These are phyloP conservation scores for Agrotis puta DNA, from an alignment of 2,888 invertebrate species.

Conservation along the genomic window DNA sequence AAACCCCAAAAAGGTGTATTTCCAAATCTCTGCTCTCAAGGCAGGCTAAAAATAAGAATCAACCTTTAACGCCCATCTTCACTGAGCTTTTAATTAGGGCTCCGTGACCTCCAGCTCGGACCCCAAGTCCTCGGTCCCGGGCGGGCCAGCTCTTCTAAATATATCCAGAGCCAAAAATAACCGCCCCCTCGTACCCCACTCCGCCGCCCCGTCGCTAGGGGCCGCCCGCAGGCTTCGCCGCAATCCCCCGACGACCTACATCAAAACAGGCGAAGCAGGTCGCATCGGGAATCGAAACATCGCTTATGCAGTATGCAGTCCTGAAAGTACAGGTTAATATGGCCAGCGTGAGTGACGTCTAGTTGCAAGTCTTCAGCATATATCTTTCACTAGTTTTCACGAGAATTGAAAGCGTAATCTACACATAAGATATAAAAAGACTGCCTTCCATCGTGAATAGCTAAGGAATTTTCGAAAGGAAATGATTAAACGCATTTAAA, in stretches of 20 bases:
- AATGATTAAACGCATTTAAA: background rate
- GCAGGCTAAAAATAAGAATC: constrained; percentile 43
- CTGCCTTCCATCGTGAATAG: background rate
- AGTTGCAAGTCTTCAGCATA: background rate
- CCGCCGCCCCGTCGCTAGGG: constrained; percentile 26
- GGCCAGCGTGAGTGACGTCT: background rate
- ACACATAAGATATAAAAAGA: background rate
- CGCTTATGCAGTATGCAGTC: constrained; percentile 53
- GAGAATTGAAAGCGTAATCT: background rate
- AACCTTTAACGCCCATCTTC: constrained; percentile 55
- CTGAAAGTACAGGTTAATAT: constrained; percentile 43
- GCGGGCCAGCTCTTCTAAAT: constrained; percentile 81
- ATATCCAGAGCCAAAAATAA: constrained; percentile 83
- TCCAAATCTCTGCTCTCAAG: constrained; percentile 35
- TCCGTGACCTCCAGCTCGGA: constrained; percentile 67
- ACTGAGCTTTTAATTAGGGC: constrained; percentile 46
- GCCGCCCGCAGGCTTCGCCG: constrained; percentile 54
- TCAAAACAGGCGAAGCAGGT: constrained; percentile 59
- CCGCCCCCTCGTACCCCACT: constrained; percentile 57
- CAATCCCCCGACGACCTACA: constrained; percentile 72
- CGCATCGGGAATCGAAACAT: constrained; percentile 47
- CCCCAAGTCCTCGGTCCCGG: constrained; percentile 72
- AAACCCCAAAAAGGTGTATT: background rate
- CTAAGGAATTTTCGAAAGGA: background rate
- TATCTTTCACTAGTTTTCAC: background rate